Evolutionary conservation across 1,140 invertebrate species (phyloP).

Genomic region (Drosophila seguyi): DNA sequence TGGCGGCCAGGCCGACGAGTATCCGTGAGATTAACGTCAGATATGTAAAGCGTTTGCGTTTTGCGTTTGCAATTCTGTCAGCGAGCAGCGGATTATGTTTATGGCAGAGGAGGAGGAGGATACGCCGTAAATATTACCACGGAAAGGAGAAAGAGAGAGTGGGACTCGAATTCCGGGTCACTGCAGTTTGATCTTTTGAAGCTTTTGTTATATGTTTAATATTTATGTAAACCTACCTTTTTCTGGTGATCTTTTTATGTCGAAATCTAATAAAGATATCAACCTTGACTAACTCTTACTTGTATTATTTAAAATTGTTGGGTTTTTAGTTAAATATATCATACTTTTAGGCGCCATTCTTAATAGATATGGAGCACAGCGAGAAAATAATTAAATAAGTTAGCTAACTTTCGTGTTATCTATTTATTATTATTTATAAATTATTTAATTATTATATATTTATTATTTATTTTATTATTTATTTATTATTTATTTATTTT

Average conservation of each 20-base stretch:
- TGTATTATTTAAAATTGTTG: neutral
- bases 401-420: too few species aligned
- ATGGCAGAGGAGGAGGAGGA: conserved; percentile 32
- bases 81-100: conserved; percentile 65
- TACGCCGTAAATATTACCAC: too few species aligned
- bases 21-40: conserved; percentile 72
- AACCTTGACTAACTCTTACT: neutral
- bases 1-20: conserved; percentile 1
- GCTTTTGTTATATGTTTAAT: too few species aligned
- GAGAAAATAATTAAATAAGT: neutral
- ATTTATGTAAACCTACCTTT: neutral
- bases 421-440: too few species aligned
- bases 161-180: neutral
- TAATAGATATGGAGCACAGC: neutral
- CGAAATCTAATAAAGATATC: too few species aligned
- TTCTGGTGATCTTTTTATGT: too few species aligned
- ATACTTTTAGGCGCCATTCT: neutral
- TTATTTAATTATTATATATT: too few species aligned
- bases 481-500: too few species aligned
- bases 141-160: neutral
- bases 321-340: neutral
- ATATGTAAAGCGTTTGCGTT: conserved; percentile 56
- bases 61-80: conserved; percentile 47
- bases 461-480: too few species aligned
- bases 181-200: neutral